Evolutionary conservation across 2,888 invertebrate genomes (phyloP), one percentile per base, ranked within the genome.

Genomic region (Corythucha ciliata): DNA sequence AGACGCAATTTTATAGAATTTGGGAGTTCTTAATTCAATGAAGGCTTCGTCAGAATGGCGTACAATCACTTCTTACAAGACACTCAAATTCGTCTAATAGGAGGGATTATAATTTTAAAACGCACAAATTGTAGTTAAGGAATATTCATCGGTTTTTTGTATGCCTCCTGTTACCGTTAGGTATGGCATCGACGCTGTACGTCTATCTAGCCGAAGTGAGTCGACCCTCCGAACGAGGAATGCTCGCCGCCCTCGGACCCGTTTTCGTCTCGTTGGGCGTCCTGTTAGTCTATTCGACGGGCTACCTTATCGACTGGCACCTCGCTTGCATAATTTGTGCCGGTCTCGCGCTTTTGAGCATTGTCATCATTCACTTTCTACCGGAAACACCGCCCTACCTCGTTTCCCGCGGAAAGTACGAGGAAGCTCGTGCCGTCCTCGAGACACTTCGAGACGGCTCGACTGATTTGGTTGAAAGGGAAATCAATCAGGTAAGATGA

Each of bases 371-470:
- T 69, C 75, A 76, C 56, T 73, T 79, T 63, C 71, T 79, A 1
- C 83, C 83, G 0, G 83, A 83, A 63, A 80, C 79, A 8, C 83
- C 83, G 0, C 71, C 78, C 0, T 81, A 81, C 77, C 67, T 82
- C 1, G 73, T 77, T 0, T 76, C 78, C 1, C 74, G 74, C 53
- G 77, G 77, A 1, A 72, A 76, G 53, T 72, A 72, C 64, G 71
- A 75, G 42, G 75, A 77, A 63, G 76, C 80, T 0, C 76, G 77
- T 62, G 71, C 73, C 48, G 71, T 79, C 0, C 72, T 81, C 65
- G 69, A 77, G 22, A 81, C 80, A 79, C 69, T 83, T 2, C 68
- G 80, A 41, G 18, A 33, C 14, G 75, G 80, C 40, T 76, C 77
- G 61, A 76, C 76, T 58, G 73, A 71, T 49, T 67, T 72, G 4